Conservation (phyloP, 2,113 vertebrate species). For the Panurus biarmicus region DNA sequence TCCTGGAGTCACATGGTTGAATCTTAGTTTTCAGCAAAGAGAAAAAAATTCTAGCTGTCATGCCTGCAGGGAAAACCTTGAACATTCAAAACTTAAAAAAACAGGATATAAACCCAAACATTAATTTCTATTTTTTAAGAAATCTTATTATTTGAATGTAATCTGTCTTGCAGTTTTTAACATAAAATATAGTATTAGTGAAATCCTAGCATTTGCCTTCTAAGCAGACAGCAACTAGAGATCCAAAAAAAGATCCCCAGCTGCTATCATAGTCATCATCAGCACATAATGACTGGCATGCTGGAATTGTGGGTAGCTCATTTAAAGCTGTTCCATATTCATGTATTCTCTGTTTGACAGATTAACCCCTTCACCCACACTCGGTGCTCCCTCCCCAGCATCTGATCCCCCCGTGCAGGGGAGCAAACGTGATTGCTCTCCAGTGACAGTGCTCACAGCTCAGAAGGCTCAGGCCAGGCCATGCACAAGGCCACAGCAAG, state of each 20-base stretch:
- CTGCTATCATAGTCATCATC: slow-evolving; percentile 12
- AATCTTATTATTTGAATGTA: neutral
- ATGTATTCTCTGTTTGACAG: neutral
- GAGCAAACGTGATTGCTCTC: neutral
- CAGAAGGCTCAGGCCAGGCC: neutral
- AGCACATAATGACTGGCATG: slow-evolving; percentile 2
- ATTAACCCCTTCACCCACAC: neutral
- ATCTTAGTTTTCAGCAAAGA: neutral
- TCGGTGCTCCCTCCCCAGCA: neutral
- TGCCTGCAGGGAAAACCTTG: neutral
- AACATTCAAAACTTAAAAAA: neutral
- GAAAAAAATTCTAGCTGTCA: neutral
- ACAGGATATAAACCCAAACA: neutral
- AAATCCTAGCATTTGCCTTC: slow-evolving; percentile 11
- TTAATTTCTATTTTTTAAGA: neutral
- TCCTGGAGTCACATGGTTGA: neutral
- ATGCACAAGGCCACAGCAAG: neutral
- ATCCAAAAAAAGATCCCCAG: slow-evolving; percentile 27
- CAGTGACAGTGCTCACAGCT: rapidly evolving
- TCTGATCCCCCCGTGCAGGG: neutral
- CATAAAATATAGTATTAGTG: neutral
- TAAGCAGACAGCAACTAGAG: neutral
- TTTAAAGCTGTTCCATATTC: neutral
- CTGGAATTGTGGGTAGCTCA: slow-evolving; percentile 3
- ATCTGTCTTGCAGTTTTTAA: neutral